A percentile compares a stretch with the other conserved stretches of the same genome.
phyloP scores from a whole-genome alignment of 2,797 vertebrate genomes.

The Gymnoscopelus braueri region DNA sequence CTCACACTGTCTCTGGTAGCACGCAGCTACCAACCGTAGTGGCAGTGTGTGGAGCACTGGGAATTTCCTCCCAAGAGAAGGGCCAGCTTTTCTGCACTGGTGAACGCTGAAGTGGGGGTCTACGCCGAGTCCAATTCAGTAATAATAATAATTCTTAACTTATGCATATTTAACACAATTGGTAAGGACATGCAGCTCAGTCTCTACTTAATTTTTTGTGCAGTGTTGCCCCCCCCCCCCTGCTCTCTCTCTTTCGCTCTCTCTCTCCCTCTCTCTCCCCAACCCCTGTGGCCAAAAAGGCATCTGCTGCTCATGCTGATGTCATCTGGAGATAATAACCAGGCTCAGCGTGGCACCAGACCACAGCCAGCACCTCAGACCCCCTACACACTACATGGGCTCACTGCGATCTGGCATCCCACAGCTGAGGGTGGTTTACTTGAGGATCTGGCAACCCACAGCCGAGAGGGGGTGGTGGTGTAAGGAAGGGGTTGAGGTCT shows the following conservation, averaged over 20 bases:
- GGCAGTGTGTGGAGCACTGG: no score
- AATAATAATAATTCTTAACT: no score
- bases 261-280: conserved; percentile 25
- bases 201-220: no score
- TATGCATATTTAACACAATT: no score
- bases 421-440: conserved; percentile 23
- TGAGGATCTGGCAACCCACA: conserved; percentile 54
- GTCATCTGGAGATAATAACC: conserved; percentile 83
- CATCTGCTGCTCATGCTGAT: conserved; percentile 82
- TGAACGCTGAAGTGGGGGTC: no score
- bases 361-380: conserved; percentile 65
- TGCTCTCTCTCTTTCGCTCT: conserved; percentile 1
- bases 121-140: neutral
- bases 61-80: no score
- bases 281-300: conserved; percentile 73
- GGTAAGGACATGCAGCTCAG: no score
- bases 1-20: no score
- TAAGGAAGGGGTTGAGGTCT: conserved; percentile 15
- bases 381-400: conserved; percentile 53
- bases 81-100: no score
- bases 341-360: conserved; percentile 70
- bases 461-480: conserved; percentile 17
- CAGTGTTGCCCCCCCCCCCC: neutral
- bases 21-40: no score
- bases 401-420: conserved; percentile 64